phyloP scores from a whole-genome alignment of 2,113 vertebrate species.

The Embiotoca jacksoni region DNA sequence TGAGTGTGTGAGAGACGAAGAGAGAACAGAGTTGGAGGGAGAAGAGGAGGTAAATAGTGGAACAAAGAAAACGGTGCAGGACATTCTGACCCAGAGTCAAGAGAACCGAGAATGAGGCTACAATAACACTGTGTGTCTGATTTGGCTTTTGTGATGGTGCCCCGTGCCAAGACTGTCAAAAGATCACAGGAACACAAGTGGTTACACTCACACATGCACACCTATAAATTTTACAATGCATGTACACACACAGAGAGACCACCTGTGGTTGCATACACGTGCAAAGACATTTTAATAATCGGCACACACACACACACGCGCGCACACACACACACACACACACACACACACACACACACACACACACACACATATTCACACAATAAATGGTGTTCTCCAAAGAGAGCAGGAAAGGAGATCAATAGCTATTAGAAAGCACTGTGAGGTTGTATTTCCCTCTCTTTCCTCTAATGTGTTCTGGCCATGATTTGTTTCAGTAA shows the following conservation, averaged over 20 bases:
- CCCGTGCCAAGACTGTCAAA: conserved; percentile 51
- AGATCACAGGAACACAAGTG: conserved; percentile 34
- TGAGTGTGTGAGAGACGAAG: conserved; percentile 12
- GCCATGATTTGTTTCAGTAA: conserved; percentile 72
- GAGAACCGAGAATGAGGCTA: conserved; percentile 43
- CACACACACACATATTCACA: conserved; percentile 21
- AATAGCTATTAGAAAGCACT: conserved; percentile 77
- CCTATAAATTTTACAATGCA: not conserved
- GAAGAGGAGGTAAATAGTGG: conserved; percentile 46
- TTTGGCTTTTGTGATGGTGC: conserved; percentile 41
- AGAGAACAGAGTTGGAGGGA: conserved; percentile 27
- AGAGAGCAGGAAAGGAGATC: conserved; percentile 66
- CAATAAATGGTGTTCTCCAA: conserved; percentile 47
- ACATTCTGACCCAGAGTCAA: conserved; percentile 74
- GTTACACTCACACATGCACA: conserved; percentile 27
- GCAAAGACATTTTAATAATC: not conserved
- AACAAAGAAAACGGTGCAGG: conserved; percentile 64
- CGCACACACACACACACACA: not conserved
- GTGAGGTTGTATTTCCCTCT: conserved; percentile 62
- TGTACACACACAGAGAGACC: not conserved
- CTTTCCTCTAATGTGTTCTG: conserved; percentile 63
- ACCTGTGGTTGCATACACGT: not conserved
- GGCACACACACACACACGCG: not conserved
- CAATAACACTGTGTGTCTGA: conserved; percentile 47
- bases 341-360: conserved; percentile 9